Conservation (phyloP, 92 coral and sea anemone genomes). For the Phenganax subtilis region DNA sequence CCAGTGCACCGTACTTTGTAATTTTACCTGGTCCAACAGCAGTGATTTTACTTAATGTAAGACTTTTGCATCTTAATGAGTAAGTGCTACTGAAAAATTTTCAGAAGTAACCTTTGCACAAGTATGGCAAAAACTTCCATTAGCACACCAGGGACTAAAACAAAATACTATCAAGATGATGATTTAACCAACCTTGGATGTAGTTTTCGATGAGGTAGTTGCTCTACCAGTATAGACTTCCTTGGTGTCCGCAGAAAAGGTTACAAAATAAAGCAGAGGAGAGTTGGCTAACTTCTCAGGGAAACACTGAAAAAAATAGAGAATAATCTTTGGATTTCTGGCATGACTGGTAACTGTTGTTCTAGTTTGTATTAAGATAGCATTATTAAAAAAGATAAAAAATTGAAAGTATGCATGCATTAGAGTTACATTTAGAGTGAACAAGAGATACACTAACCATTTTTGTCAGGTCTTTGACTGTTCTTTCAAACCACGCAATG, state of each 20-base stretch:
- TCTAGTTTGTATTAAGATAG: too few relatives aligned
- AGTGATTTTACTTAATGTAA: too few relatives aligned
- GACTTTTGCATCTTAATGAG: too few relatives aligned
- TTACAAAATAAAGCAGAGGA: conserved; percentile 84
- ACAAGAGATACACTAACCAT: conserved; percentile 46
- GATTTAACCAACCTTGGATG: conserved; percentile 51
- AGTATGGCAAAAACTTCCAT: too few relatives aligned
- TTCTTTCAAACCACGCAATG: conserved; percentile 88
- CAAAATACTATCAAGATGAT: too few relatives aligned
- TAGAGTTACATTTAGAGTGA: background rate
- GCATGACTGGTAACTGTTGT: background rate
- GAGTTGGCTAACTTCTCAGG: conserved; percentile 87
- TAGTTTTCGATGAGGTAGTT: conserved; percentile 62
- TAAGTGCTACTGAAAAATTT: too few relatives aligned
- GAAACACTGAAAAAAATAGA: conserved; percentile 59
- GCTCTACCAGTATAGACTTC: conserved; percentile 70
- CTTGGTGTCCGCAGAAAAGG: conserved; percentile 71
- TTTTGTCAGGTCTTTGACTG: conserved; percentile 64
- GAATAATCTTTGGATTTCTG: background rate
- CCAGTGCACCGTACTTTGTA: too few relatives aligned
- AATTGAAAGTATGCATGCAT: background rate
- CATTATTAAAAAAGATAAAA: too few relatives aligned
- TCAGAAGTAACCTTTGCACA: too few relatives aligned
- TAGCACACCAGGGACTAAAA: background rate
- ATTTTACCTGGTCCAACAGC: too few relatives aligned